Conservation (phyloP, 2,113 vertebrate species). For the Otocyon megalotis region DNA sequence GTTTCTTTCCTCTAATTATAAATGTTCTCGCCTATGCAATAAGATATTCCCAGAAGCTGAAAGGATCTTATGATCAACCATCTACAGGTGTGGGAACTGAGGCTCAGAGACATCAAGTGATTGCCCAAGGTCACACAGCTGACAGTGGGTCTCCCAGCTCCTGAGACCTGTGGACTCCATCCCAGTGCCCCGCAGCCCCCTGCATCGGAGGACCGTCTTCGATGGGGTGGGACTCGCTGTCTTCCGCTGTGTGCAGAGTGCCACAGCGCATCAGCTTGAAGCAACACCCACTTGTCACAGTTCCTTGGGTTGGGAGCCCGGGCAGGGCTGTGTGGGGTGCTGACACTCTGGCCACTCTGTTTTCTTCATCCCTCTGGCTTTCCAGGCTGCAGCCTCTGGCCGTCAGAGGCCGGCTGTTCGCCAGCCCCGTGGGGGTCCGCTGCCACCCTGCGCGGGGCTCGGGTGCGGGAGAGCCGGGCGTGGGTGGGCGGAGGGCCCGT, state of each 20-base stretch:
- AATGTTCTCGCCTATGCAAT: not conserved
- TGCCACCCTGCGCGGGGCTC: not conserved
- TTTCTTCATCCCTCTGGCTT: not conserved
- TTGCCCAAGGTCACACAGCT: not conserved
- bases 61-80: not conserved
- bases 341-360: not conserved
- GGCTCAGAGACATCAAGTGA: not conserved
- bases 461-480: not conserved
- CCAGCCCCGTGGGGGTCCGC: not conserved
- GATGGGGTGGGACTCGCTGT: too few relatives aligned
- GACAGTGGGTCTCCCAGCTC: not conserved
- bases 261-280: not conserved
- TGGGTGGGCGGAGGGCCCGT: not conserved
- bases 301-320: not conserved
- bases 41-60: not conserved
- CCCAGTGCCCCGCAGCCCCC: not conserved
- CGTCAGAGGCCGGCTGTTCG: not conserved
- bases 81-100: not conserved
- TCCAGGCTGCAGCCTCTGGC: not conserved
- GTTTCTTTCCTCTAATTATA: not conserved
- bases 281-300: not conserved
- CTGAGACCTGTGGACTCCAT: not conserved
- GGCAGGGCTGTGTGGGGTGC: not conserved
- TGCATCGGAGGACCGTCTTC: accelerated
- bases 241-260: too few relatives aligned